phyloP scores from a whole-genome alignment of 2,888 invertebrate genomes.

The Flabesymbios commensalis region DNA sequence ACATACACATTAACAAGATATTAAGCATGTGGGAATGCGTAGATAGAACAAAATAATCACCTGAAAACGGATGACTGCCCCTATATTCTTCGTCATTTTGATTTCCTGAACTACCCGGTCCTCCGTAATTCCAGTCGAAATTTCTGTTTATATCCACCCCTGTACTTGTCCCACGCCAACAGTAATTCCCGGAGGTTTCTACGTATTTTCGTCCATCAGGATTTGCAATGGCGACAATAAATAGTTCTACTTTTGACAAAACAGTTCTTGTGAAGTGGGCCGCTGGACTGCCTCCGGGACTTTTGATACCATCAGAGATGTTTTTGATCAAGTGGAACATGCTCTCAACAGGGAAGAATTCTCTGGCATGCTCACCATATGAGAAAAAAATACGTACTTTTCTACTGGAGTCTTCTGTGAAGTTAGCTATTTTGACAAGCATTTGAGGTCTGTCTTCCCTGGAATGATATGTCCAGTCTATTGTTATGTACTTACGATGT shows the following conservation, averaged over 20 bases:
- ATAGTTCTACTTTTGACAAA: slow-evolving; percentile 47
- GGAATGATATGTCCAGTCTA: slow-evolving; percentile 41
- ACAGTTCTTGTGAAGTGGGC: slow-evolving; percentile 34
- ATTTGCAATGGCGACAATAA: slow-evolving; percentile 50
- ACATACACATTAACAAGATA: too few relatives aligned
- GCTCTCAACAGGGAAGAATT: slow-evolving; percentile 56
- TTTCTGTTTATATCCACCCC: slow-evolving; percentile 59
- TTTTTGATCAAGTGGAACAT: slow-evolving; percentile 46
- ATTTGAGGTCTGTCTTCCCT: slow-evolving; percentile 40
- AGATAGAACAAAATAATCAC: slow-evolving; percentile 28
- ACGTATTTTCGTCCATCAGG: slow-evolving; percentile 54
- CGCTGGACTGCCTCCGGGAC: slow-evolving; percentile 21
- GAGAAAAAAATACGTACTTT: slow-evolving; percentile 46
- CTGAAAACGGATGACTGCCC: slow-evolving; percentile 46
- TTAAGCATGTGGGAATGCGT: too few relatives aligned
- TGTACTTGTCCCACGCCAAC: slow-evolving; percentile 56
- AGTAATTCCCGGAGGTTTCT: slow-evolving; percentile 50
- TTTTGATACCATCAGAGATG: slow-evolving; percentile 39
- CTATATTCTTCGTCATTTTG: slow-evolving; percentile 53
- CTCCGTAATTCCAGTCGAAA: slow-evolving; percentile 58
- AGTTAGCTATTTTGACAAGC: slow-evolving; percentile 48
- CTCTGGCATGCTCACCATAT: slow-evolving; percentile 58
- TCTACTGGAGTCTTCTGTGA: slow-evolving; percentile 26
- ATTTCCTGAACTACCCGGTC: slow-evolving; percentile 49
- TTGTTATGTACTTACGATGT: slow-evolving; percentile 39